Conservation (phyloP, 2,888 invertebrate species). For the Strigamia transsilvanica region DNA sequence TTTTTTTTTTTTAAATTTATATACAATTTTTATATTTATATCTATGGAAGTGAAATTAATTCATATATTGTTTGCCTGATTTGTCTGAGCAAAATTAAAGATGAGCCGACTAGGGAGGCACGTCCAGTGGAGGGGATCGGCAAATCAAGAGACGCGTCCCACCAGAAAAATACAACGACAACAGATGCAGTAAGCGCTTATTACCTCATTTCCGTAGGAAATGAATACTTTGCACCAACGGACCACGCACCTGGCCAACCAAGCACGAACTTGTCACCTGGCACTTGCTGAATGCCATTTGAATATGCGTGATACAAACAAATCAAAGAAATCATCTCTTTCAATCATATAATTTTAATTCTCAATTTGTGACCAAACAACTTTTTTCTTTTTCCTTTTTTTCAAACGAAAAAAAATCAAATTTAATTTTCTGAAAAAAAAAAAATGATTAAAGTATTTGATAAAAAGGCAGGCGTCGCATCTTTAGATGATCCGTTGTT, state of each 20-base stretch:
- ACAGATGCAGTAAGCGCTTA: conserved; percentile 45
- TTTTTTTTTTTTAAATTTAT: neutral
- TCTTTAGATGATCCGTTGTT: conserved; percentile 4
- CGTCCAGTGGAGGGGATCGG: conserved; percentile 26
- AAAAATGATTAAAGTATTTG: neutral
- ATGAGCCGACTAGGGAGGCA: neutral
- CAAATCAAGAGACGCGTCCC: conserved; percentile 45
- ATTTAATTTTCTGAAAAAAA: neutral
- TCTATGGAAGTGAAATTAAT: neutral
- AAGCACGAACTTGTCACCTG: conserved; percentile 49
- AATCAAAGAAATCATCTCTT: conserved; percentile 22
- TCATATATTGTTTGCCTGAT: neutral
- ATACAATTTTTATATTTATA: neutral
- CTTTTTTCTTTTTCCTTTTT: conserved; percentile 2
- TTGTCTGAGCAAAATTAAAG: conserved; percentile 24
- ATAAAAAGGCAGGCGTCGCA: neutral
- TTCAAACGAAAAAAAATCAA: neutral
- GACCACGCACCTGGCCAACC: conserved; percentile 49
- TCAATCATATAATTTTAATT: conserved; percentile 3
- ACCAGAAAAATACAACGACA: conserved; percentile 47
- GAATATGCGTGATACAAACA: conserved; percentile 22
- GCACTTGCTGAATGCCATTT: conserved; percentile 21
- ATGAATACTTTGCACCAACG: conserved; percentile 49
- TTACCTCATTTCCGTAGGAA: conserved; percentile 49
- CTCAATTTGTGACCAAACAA: neutral